A percentile compares a stretch with the other conserved stretches of the same genome.
These are phyloP conservation scores for Conopomorpha cramerella DNA, from an alignment of 1,140 invertebrate species.

Conservation along the genomic window DNA sequence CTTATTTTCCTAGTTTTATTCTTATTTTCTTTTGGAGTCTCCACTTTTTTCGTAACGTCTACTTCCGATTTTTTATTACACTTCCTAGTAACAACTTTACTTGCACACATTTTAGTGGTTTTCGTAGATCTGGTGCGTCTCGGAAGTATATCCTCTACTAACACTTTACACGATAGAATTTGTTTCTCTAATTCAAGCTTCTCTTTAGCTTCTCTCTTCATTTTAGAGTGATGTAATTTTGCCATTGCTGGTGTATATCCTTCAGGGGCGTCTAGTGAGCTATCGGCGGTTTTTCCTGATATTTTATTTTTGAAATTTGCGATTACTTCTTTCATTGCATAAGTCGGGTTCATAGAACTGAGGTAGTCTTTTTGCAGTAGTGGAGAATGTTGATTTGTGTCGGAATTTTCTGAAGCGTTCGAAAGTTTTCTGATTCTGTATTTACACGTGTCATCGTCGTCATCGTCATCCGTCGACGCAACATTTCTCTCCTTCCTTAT, in stretches of 20 bases:
- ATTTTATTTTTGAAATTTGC: constrained; percentile 48
- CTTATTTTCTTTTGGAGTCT: constrained; percentile 7
- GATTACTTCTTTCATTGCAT: constrained; percentile 62
- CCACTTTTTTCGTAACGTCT: constrained; percentile 1
- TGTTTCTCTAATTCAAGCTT: constrained; percentile 30
- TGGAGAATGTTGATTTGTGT: constrained; percentile 32
- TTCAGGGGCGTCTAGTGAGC: constrained; percentile 22
- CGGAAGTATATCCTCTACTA: constrained; percentile 1
- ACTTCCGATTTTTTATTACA: no score
- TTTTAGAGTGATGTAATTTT: constrained; percentile 43
- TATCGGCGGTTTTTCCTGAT: constrained; percentile 29
- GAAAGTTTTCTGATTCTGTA: constrained; percentile 52
- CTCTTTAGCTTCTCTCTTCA: constrained; percentile 41
- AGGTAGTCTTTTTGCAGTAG: constrained; percentile 51
- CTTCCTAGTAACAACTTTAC: constrained; percentile 5
- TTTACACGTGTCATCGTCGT: constrained; percentile 41
- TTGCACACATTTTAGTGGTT: constrained; percentile 8
- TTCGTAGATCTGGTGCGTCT: constrained; percentile 33
- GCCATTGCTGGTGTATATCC: constrained; percentile 64
- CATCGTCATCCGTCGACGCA: constrained; percentile 21
- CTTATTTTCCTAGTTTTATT: constrained; percentile 7
- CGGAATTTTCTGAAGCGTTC: constrained; percentile 29
- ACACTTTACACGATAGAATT: constrained; percentile 2
- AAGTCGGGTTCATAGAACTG: constrained; percentile 56
- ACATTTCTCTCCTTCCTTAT: constrained; percentile 50